Evolutionary conservation across 2,113 vertebrate species (phyloP).

Genomic region (Crotalus tigris): DNA sequence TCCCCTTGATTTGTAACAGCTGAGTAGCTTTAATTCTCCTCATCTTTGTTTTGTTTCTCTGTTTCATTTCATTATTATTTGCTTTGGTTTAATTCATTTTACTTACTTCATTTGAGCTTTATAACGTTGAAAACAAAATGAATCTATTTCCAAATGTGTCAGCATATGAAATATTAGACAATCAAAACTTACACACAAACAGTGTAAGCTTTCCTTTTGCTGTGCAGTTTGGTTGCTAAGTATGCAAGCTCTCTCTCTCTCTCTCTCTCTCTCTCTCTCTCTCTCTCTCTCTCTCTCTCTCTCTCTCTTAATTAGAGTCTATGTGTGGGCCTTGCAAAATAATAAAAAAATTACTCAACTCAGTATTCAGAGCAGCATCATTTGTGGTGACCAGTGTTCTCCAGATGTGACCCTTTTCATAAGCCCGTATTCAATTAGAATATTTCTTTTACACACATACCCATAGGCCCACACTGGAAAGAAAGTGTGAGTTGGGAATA

Average conservation of each 20-base stretch:
- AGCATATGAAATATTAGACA: neutral
- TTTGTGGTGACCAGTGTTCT: neutral
- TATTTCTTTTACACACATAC: neutral
- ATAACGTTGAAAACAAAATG: neutral
- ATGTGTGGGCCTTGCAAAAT: neutral
- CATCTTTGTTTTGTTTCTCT: conserved; percentile 19
- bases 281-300: too few relatives aligned
- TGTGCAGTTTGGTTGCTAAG: neutral
- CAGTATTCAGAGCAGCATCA: neutral
- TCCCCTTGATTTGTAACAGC: conserved; percentile 15
- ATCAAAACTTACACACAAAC: neutral
- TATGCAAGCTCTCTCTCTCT: neutral
- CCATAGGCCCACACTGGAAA: neutral
- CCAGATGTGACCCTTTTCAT: neutral
- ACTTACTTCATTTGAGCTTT: neutral
- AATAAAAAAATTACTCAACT: neutral
- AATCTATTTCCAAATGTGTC: neutral
- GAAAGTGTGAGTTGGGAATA: neutral
- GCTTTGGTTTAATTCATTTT: conserved; percentile 20
- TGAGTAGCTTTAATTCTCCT: conserved; percentile 11
- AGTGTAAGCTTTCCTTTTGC: neutral
- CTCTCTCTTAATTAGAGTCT: neutral
- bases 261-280: too few relatives aligned
- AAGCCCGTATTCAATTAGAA: neutral
- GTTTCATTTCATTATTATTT: conserved; percentile 21